These are phyloP conservation scores for Notolepis coatsorum DNA, from an alignment of 2,797 vertebrate genomes.

Conservation along the genomic window DNA sequence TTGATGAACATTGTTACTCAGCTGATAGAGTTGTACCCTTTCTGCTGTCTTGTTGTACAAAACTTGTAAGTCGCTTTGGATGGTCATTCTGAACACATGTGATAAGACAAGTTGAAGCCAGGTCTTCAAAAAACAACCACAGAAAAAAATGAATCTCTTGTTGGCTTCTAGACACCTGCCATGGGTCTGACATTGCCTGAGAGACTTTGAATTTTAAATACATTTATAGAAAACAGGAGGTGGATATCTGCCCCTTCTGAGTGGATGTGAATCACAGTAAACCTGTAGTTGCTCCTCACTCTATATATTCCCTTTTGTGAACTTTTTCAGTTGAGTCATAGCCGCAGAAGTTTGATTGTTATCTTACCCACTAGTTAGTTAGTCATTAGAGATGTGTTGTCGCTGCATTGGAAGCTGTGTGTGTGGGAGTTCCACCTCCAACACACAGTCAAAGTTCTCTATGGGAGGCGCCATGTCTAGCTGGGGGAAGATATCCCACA, in stretches of 20 bases:
- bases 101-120: constrained; percentile 20
- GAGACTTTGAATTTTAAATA: background rate
- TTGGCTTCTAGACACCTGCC: background rate
- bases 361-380: constrained; percentile 45
- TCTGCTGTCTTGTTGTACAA: too few relatives aligned
- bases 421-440: constrained; percentile 65
- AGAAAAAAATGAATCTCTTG: constrained; percentile 30
- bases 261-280: background rate
- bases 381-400: constrained; percentile 56
- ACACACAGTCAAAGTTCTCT: constrained; percentile 39
- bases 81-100: constrained; percentile 2
- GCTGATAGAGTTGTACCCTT: too few relatives aligned
- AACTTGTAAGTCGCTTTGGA: too few relatives aligned
- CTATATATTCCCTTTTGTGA: background rate
- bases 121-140: constrained; percentile 33
- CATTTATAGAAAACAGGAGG: constrained; percentile 1
- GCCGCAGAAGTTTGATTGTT: constrained; percentile 10
- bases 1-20: too few relatives aligned
- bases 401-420: constrained; percentile 45
- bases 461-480: constrained; percentile 12
- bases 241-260: constrained; percentile 20
- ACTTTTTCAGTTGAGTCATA: constrained; percentile 12
- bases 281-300: background rate
- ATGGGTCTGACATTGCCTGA: background rate
- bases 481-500: background rate